Conservation (phyloP, 35 echinoderm and acorn worm species). For the Nesometra sesokonis region DNA sequence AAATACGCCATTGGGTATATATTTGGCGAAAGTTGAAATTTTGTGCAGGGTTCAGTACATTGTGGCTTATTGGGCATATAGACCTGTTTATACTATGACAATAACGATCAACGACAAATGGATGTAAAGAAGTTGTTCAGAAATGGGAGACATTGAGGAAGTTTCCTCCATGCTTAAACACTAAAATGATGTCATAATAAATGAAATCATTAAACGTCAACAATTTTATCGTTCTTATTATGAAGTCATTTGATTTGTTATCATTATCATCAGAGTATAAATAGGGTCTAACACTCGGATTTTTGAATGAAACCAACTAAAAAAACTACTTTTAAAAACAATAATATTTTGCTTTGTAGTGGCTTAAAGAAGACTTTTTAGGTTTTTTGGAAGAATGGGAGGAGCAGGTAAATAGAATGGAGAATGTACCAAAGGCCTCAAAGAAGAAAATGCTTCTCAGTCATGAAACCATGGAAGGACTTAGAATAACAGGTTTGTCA, state of each 20-base stretch:
- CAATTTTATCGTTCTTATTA: too few species aligned
- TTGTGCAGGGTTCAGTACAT: too few species aligned
- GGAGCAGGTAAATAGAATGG: background rate
- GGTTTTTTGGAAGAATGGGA: background rate
- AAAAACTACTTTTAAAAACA: background rate
- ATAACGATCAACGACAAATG: too few species aligned
- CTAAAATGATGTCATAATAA: too few species aligned
- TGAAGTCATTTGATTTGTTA: background rate
- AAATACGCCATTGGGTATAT: too few species aligned
- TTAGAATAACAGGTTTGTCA: conserved; percentile 8
- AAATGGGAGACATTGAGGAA: too few species aligned
- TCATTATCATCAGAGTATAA: background rate
- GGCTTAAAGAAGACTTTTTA: conserved; percentile 18
- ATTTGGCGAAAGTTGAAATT: too few species aligned
- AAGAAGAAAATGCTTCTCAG: conserved; percentile 1
- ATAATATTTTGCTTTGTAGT: background rate
- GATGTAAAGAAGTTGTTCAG: too few species aligned
- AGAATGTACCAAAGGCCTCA: background rate
- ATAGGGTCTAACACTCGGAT: background rate
- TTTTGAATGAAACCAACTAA: background rate
- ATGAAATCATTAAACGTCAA: too few species aligned
- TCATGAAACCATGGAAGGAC: conserved; percentile 5
- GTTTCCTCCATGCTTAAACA: too few species aligned
- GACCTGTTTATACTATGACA: too few species aligned
- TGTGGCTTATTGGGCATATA: too few species aligned